phyloP scores from a whole-genome alignment of 2,888 invertebrate genomes.

The Aproaerema taeniolella region DNA sequence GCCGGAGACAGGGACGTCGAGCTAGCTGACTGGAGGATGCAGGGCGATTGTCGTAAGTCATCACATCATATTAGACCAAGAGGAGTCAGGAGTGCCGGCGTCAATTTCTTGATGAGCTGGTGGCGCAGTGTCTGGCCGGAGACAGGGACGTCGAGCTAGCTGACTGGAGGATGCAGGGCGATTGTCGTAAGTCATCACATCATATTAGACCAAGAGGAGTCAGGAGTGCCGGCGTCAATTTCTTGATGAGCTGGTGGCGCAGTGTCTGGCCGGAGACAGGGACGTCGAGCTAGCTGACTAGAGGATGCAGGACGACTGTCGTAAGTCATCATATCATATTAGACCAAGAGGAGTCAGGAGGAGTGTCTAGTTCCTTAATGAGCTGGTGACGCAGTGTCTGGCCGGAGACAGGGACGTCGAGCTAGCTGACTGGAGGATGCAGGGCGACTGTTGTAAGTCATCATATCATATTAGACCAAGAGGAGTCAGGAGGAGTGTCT shows the following conservation, averaged over 20 bases:
- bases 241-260: constrained; percentile 83
- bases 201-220: too few species aligned
- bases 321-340: too few species aligned
- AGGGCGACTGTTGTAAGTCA: background rate
- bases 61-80: too few species aligned
- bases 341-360: constrained; percentile 40
- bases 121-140: constrained; percentile 83
- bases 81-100: constrained; percentile 81
- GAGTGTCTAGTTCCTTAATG: constrained; percentile 70
- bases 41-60: constrained; percentile 82
- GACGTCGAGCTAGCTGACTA: constrained; percentile 82
- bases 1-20: constrained; percentile 80
- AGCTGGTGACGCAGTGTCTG: background rate
- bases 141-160: constrained; percentile 81
- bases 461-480: constrained; percentile 56
- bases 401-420: background rate
- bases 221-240: constrained; percentile 82
- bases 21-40: constrained; percentile 83
- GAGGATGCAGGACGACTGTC: constrained; percentile 84
- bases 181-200: constrained; percentile 87
- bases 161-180: constrained; percentile 81
- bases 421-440: background rate
- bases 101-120: constrained; percentile 81
- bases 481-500: constrained; percentile 70
- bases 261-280: constrained; percentile 82